Evolutionary conservation across 2,888 invertebrate genomes (phyloP).

Genomic region (Pollenia angustigena): DNA sequence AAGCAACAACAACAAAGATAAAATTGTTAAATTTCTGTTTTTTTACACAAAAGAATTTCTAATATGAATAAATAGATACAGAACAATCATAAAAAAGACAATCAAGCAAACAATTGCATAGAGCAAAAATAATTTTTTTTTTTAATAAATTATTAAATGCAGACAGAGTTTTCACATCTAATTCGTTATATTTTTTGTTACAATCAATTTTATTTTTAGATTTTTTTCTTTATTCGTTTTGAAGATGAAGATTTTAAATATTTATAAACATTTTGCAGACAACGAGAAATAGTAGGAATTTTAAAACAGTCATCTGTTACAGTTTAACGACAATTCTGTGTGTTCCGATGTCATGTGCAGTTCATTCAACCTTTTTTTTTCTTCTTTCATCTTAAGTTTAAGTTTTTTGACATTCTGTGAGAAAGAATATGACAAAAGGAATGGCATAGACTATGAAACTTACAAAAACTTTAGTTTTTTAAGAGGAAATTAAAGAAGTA

Average conservation of each 20-base stretch:
- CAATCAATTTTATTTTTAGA: neutral
- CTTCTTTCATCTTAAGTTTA: neutral
- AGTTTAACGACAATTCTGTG: neutral
- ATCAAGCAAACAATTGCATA: conserved; percentile 4
- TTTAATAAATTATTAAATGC: conserved; percentile 50
- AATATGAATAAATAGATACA: conserved; percentile 9
- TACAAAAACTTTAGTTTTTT: no score
- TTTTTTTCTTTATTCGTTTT: neutral
- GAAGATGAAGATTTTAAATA: conserved; percentile 32
- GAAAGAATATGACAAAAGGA: neutral
- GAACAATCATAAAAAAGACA: neutral
- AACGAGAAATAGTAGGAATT: conserved; percentile 7
- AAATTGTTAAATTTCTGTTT: conserved; percentile 19
- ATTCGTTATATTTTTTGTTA: neutral
- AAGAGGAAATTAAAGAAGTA: no score
- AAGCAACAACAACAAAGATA: neutral
- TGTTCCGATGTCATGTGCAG: neutral
- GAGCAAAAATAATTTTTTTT: neutral
- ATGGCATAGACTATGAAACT: neutral
- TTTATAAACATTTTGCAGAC: conserved; percentile 51
- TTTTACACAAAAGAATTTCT: conserved; percentile 16
- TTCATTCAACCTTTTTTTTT: conserved; percentile 43
- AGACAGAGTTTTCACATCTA: conserved; percentile 10
- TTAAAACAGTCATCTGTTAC: conserved; percentile 28
- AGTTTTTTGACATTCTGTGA: neutral